Conservation (phyloP, 2,888 invertebrate species). For the Thalpophila matura region DNA sequence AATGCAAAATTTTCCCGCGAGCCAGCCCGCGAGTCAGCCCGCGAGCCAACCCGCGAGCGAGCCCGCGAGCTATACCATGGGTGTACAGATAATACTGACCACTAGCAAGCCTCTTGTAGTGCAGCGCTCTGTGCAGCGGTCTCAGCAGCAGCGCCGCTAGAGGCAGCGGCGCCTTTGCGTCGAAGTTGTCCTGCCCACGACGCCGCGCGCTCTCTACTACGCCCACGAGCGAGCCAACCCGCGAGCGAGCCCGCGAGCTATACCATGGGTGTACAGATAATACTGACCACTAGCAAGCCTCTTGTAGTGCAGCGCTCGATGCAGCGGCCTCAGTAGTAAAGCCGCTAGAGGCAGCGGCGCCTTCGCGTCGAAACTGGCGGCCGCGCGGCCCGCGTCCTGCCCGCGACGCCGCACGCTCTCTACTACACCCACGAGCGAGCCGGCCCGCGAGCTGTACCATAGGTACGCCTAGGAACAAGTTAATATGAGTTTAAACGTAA, state of each 20-base stretch:
- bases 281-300: slow-evolving; percentile 46
- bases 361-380: slow-evolving; percentile 90
- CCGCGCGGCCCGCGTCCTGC: slow-evolving; percentile 92
- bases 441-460: slow-evolving; percentile 92
- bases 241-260: slow-evolving; percentile 92
- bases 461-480: slow-evolving; percentile 89
- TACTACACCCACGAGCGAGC: slow-evolving; percentile 95
- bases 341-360: slow-evolving; percentile 94
- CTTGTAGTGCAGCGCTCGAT: slow-evolving; percentile 96
- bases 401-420: slow-evolving; percentile 94
- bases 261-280: slow-evolving; percentile 92
- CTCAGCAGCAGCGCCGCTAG: slow-evolving; percentile 96
- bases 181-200: slow-evolving; percentile 91
- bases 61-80: slow-evolving; percentile 92
- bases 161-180: slow-evolving; percentile 94
- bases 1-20: too few species aligned
- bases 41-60: slow-evolving; percentile 95
- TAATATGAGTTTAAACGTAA: too few species aligned
- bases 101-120: slow-evolving; percentile 91
- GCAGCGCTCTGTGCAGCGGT: slow-evolving; percentile 96
- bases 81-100: slow-evolving; percentile 79
- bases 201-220: slow-evolving; percentile 95
- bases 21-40: slow-evolving; percentile 93
- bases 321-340: slow-evolving; percentile 96
- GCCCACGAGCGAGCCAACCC: slow-evolving; percentile 95